These are phyloP conservation scores for Phania funesta DNA, from an alignment of 2,888 invertebrate genomes.

Conservation along the genomic window DNA sequence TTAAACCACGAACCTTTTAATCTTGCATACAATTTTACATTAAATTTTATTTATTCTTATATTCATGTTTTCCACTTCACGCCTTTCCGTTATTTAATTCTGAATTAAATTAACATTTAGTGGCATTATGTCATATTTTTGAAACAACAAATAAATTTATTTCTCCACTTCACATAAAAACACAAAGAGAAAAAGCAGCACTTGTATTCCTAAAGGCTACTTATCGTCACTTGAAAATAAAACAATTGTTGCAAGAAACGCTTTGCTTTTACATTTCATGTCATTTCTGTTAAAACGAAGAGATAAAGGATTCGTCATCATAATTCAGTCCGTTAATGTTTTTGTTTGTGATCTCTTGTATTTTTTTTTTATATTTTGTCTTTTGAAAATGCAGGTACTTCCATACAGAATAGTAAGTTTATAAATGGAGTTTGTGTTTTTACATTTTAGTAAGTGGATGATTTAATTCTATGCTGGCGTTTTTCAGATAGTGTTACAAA, in stretches of 20 bases:
- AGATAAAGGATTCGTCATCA: slow-evolving; percentile 24
- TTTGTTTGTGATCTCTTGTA: neutral
- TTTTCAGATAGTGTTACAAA: neutral
- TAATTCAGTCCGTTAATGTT: slow-evolving; percentile 8
- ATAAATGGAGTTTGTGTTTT: neutral
- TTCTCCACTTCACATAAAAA: neutral
- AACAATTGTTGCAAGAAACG: slow-evolving; percentile 43
- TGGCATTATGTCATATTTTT: neutral
- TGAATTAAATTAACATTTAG: neutral
- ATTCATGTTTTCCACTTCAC: too few relatives aligned
- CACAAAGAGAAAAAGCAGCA: neutral
- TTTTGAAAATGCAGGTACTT: neutral
- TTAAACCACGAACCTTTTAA: too few relatives aligned
- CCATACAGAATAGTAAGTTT: neutral
- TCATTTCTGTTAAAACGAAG: slow-evolving; percentile 37
- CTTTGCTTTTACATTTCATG: slow-evolving; percentile 21
- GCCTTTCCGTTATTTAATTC: neutral
- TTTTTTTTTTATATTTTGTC: neutral
- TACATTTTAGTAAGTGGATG: neutral
- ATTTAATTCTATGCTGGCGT: neutral
- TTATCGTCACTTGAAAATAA: slow-evolving; percentile 39
- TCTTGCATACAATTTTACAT: too few relatives aligned
- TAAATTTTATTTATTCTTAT: too few relatives aligned
- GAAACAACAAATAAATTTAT: neutral
- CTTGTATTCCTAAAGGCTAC: neutral